Conservation (phyloP, 2,113 vertebrate species). For the Neodontobutis hainanensis region DNA sequence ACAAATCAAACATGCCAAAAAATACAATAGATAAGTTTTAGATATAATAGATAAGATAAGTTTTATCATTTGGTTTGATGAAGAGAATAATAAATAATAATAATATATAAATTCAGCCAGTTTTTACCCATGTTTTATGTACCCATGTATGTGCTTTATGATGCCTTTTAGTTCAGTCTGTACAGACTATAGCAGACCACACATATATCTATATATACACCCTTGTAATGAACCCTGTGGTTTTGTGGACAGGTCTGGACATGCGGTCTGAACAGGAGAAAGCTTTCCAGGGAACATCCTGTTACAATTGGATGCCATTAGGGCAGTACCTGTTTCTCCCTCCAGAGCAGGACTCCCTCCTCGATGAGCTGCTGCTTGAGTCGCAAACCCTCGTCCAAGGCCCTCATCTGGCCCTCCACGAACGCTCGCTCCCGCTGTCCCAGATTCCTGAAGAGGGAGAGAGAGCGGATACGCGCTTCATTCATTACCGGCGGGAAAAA, state of each 20-base stretch:
- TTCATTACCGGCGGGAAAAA: slow-evolving; percentile 52
- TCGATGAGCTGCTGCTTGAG: slow-evolving; percentile 77
- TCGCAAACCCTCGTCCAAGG: slow-evolving; percentile 71
- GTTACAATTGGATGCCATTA: background rate
- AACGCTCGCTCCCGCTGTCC: slow-evolving; percentile 73
- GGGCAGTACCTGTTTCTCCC: slow-evolving; percentile 73
- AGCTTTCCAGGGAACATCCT: background rate
- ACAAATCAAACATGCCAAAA: too few relatives aligned
- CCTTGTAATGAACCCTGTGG: background rate
- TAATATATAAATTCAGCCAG: too few relatives aligned
- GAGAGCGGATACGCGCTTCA: slow-evolving; percentile 18
- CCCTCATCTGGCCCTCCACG: slow-evolving; percentile 76
- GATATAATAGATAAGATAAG: too few relatives aligned
- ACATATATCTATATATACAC: background rate
- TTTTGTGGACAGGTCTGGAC: background rate
- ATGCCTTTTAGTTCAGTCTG: too few relatives aligned
- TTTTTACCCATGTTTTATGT: too few relatives aligned
- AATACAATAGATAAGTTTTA: too few relatives aligned
- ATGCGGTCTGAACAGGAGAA: background rate
- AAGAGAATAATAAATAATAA: too few relatives aligned
- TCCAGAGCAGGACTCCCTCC: slow-evolving; percentile 76
- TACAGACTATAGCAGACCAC: too few relatives aligned
- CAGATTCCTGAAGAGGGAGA: slow-evolving; percentile 69
- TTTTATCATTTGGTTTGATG: too few relatives aligned
- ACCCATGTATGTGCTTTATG: too few relatives aligned